Evolutionary conservation across 2,888 invertebrate species (phyloP).

Genomic region (Ichneumoninae sp.): DNA sequence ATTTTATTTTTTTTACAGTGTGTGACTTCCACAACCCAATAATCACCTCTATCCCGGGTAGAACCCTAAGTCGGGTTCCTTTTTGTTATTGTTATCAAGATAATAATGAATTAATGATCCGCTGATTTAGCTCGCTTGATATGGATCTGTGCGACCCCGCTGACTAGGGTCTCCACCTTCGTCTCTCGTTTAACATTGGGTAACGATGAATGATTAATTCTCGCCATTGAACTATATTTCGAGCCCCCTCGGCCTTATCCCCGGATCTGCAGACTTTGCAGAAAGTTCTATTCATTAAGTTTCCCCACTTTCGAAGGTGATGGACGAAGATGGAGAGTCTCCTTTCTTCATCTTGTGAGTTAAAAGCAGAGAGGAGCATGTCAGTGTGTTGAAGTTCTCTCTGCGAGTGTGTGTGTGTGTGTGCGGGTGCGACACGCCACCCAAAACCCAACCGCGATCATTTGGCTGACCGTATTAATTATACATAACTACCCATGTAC

Average conservation of each 20-base stretch:
- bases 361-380: constrained; percentile 20
- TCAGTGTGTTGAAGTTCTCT: constrained; percentile 10
- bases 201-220: constrained; percentile 62
- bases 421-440: constrained; percentile 22
- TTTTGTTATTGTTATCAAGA: background rate
- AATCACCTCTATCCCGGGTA: background rate
- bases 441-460: constrained; percentile 3
- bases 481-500: constrained; percentile 21
- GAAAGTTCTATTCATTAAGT: constrained; percentile 67
- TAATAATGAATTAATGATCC: constrained; percentile 21
- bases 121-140: constrained; percentile 16
- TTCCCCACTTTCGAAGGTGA: constrained; percentile 40
- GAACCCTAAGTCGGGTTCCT: background rate
- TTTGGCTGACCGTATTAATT: constrained; percentile 40
- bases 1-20: no score
- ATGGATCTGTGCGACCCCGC: constrained; percentile 18
- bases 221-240: constrained; percentile 37
- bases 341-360: constrained; percentile 15
- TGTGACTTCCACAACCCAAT: background rate
- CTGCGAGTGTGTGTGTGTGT: background rate
- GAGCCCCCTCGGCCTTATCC: constrained; percentile 7
- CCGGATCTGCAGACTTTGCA: constrained; percentile 47
- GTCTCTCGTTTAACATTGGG: constrained; percentile 39
- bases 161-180: background rate
- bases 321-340: constrained; percentile 30